A percentile compares a stretch with the other conserved stretches of the same genome.
Evolutionary conservation across 1,140 invertebrate species (phyloP).

Genomic region (Aphaenogaster rudis): DNA sequence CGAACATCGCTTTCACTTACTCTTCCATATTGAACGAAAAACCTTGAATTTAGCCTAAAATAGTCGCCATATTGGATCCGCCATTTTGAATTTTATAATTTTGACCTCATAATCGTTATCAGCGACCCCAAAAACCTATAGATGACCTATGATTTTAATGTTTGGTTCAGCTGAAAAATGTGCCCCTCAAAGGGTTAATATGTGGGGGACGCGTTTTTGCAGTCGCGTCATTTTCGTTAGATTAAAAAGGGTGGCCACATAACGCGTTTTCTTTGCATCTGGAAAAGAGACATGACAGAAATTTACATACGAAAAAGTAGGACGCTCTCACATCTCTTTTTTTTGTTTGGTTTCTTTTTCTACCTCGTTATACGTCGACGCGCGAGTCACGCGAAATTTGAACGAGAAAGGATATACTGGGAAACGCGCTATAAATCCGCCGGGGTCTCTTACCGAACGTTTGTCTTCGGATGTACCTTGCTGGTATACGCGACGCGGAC

Average conservation of each 20-base stretch:
- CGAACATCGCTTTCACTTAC: no score
- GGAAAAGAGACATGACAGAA: conserved; percentile 31
- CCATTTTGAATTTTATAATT: no score
- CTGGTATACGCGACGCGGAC: neutral
- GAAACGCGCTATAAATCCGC: conserved; percentile 31
- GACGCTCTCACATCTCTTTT: neutral
- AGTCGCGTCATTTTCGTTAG: neutral
- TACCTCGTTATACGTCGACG: neutral
- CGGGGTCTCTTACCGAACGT: conserved; percentile 28
- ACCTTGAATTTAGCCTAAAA: no score
- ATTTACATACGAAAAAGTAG: conserved; percentile 54
- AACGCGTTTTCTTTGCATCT: neutral
- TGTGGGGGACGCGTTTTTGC: neutral
- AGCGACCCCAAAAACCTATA: no score
- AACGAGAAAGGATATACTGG: conserved; percentile 16
- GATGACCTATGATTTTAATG: no score
- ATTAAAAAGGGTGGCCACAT: conserved; percentile 4
- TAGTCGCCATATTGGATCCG: no score
- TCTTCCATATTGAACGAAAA: no score
- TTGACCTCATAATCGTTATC: no score
- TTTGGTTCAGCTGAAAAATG: no score
- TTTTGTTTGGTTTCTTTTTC: neutral
- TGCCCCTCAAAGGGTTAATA: neutral
- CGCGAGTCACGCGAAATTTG: conserved; percentile 45
- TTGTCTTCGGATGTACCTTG: conserved; percentile 44